Base-by-base conservation (phyloP, 35 echinoderm and acorn worm genomes). In the Holothuria glaberrima region DNA sequence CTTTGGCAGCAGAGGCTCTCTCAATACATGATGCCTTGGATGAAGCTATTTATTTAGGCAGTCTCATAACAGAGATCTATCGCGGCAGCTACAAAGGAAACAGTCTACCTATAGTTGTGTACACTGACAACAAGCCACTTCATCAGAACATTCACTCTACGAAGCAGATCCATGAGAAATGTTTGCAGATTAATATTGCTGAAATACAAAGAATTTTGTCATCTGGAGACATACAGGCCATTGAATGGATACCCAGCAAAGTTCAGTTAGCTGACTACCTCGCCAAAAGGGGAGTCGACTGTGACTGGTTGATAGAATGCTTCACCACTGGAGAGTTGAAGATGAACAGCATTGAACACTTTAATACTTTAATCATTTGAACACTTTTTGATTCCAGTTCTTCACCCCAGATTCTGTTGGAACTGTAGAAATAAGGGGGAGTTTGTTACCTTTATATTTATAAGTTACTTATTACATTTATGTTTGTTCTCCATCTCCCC, bases 61-160 rank as follows among this genome's bases (percentile, higher is more conserved):
- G 38, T 57, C 77, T 57, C 14, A 46, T 9, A 54, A 82, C 46
- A 28, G 77, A 24, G 66, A 13, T 33, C 25, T 69, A 69, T 33
- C 1, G 66, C 21, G 13, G 14, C 19, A 33, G 22, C 22, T 59
- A 59, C 30, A 59, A 18, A 35, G 57, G 35, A 21, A 89, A 89
- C 30, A 22, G 25, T 22, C 32, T 59, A 33, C 87, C 71, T 24
- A 76, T 89, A 33, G 38, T 30, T 5, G 31, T 89, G 12, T 89
- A 89, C 27, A 89, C 87, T 2, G 44, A 89, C 57, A n/a, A n/a
- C n/a, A 89, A 75, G 30, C 75, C 87, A 12, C 62, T 89, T 13
- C 69, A 89, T 34, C 87, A 89, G 54, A 89, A 75, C 21, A 58
- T 89, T 14, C 68, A 75, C 54, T 73, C 86, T 30, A 74, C 45